Evolutionary conservation across 2,797 vertebrate species (phyloP).

Genomic region (Gadopsis bispinosus): DNA sequence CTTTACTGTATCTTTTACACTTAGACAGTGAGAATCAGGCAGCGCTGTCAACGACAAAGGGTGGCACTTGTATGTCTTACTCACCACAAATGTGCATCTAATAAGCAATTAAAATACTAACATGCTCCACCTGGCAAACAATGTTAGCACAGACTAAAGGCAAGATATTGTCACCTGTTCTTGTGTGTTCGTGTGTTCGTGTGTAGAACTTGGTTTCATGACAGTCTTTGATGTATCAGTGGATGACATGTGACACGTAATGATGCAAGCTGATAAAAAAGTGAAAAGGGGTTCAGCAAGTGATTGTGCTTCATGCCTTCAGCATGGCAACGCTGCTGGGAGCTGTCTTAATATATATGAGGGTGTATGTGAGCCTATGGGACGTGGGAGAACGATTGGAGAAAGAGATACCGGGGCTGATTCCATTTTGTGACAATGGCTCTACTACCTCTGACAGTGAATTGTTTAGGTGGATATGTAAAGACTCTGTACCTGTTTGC

Average conservation of each 20-base stretch:
- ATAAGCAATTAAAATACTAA: slow-evolving; percentile 9
- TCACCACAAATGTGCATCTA: slow-evolving; percentile 3
- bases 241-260: slow-evolving; percentile 46
- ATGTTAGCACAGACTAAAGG: slow-evolving; percentile 5
- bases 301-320: slow-evolving; percentile 35
- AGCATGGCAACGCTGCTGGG: slow-evolving; percentile 11
- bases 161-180: slow-evolving; percentile 5
- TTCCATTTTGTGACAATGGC: slow-evolving; percentile 20
- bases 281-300: slow-evolving; percentile 40
- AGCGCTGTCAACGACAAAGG: slow-evolving; percentile 7
- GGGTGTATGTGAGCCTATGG: slow-evolving; percentile 1
- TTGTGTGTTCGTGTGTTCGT: not conserved
- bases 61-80: not conserved
- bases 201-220: not conserved
- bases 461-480: slow-evolving; percentile 19
- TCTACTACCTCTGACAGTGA: slow-evolving; percentile 14
- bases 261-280: slow-evolving; percentile 74
- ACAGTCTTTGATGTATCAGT: slow-evolving; percentile 37
- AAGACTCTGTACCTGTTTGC: slow-evolving; percentile 40
- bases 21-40: slow-evolving; percentile 18
- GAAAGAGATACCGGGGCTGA: slow-evolving; percentile 9
- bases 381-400: slow-evolving; percentile 2
- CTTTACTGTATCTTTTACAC: slow-evolving; percentile 39
- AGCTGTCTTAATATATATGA: slow-evolving; percentile 29
- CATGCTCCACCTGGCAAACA: not conserved